Evolutionary conservation across 2,797 vertebrate species (phyloP).

Genomic region (Muscicapa striata): DNA sequence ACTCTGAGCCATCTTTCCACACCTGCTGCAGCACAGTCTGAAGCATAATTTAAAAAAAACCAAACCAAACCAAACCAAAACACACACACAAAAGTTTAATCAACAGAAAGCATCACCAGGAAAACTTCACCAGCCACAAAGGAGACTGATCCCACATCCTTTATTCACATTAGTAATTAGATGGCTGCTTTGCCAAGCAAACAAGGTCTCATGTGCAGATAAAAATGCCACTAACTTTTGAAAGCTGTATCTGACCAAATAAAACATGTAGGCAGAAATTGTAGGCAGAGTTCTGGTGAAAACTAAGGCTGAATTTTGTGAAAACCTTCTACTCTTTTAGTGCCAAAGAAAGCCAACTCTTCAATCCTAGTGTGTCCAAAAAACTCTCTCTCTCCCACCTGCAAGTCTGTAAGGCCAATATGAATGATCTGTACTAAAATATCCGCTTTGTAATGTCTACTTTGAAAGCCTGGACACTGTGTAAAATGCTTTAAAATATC

Average conservation of each 20-base stretch:
- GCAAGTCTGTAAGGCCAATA: background rate
- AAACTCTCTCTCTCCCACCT: background rate
- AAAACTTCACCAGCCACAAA: background rate
- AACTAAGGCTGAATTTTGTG: background rate
- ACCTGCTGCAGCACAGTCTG: slow-evolving; percentile 88
- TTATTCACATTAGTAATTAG: background rate
- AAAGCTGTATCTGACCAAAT: background rate
- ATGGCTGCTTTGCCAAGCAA: background rate
- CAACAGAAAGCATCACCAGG: background rate
- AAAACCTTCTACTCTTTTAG: background rate
- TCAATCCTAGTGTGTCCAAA: background rate
- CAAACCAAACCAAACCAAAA: no score
- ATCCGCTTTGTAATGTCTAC: no score
- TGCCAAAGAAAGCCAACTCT: background rate
- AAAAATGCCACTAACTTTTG: background rate
- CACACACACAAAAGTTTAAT: background rate
- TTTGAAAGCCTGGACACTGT: background rate
- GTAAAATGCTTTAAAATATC: background rate
- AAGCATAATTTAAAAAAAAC: background rate
- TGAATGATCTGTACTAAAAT: background rate
- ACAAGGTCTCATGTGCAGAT: background rate
- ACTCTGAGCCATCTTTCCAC: slow-evolving; percentile 76
- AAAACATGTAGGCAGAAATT: background rate
- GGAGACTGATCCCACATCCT: background rate
- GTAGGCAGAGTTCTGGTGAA: background rate